Conservation (phyloP, 2,113 vertebrate genomes). For the Takifugu bimaculatus region DNA sequence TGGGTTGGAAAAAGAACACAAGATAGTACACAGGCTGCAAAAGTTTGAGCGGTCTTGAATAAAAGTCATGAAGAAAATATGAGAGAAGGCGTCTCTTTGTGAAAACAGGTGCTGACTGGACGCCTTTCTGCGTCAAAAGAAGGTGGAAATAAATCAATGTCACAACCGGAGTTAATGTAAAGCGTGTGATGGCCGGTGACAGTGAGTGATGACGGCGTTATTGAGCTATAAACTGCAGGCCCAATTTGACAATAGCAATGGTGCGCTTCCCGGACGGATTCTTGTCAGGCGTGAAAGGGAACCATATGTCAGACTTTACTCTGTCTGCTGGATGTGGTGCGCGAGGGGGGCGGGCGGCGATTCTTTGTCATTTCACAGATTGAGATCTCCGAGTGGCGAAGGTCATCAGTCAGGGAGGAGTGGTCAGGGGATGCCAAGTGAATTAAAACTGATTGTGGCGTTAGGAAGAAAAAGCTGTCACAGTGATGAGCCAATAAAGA, state of each 20-base stretch:
- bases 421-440: neutral
- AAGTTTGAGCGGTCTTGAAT: slow-evolving; percentile 22
- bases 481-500: too few relatives aligned
- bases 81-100: neutral
- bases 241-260: slow-evolving; percentile 54
- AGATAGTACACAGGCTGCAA: slow-evolving; percentile 8
- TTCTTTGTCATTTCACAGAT: slow-evolving; percentile 6
- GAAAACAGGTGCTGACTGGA: slow-evolving; percentile 32
- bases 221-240: slow-evolving; percentile 66
- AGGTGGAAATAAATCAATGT: slow-evolving; percentile 63
- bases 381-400: neutral
- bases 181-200: slow-evolving; percentile 59
- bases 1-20: slow-evolving; percentile 25
- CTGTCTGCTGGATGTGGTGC: too few relatives aligned
- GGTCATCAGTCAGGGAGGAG: neutral
- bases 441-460: neutral
- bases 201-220: slow-evolving; percentile 71
- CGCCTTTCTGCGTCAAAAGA: slow-evolving; percentile 23
- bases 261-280: slow-evolving; percentile 54
- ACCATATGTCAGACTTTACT: slow-evolving; percentile 6
- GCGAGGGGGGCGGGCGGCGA: too few relatives aligned
- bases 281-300: slow-evolving; percentile 43
- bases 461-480: neutral
- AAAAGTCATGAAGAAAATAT: slow-evolving; percentile 21
- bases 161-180: slow-evolving; percentile 44